A percentile compares a stretch with the other conserved stretches of the same genome.
Evolutionary conservation across 2,113 vertebrate species (phyloP).

Genomic region (Formicarius rufipectus): DNA sequence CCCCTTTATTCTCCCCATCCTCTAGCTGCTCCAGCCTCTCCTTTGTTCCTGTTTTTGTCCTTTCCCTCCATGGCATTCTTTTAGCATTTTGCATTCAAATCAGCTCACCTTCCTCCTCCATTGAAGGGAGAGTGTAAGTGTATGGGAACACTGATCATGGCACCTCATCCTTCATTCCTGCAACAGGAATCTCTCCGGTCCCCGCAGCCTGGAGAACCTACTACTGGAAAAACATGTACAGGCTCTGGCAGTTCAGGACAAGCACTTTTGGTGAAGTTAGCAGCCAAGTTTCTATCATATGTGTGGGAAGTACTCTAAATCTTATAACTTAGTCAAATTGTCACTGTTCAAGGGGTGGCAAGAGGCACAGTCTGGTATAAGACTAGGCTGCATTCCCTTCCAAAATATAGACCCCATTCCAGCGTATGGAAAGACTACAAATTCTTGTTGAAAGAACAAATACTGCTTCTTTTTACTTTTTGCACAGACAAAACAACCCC

Average conservation of each 20-base stretch:
- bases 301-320: conserved; percentile 36
- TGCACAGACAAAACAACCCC: neutral
- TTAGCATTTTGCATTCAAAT: neutral
- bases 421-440: neutral
- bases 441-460: neutral
- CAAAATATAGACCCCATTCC: neutral
- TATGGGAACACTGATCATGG: neutral
- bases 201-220: neutral
- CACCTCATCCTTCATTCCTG: neutral
- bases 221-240: neutral
- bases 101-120: neutral
- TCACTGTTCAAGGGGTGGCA: neutral
- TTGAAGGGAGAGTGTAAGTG: neutral
- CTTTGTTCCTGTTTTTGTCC: neutral
- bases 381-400: neutral
- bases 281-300: conserved; percentile 52
- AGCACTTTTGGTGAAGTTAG: conserved; percentile 1
- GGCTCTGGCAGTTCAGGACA: neutral
- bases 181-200: neutral
- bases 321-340: conserved; percentile 11
- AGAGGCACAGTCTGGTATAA: conserved; percentile 36
- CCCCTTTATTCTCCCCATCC: neutral
- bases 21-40: neutral
- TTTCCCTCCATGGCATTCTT: neutral
- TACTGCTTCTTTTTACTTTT: neutral